Evolutionary conservation across 1,140 invertebrate genomes (phyloP).

Genomic region (Trichomalopsis sarcophagae): DNA sequence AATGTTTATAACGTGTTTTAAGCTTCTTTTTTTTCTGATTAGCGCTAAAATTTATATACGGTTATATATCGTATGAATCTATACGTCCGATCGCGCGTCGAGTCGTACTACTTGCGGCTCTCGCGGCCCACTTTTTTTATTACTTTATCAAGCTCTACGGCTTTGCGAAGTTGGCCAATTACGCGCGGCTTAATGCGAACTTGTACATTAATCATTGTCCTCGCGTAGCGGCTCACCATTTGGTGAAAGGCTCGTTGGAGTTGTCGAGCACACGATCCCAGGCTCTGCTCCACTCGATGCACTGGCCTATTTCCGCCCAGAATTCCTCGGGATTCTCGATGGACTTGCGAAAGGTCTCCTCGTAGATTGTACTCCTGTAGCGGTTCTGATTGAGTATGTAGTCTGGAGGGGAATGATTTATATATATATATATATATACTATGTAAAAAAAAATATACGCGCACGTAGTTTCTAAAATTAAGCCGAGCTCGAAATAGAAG

Average conservation of each 20-base stretch:
- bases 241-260: constrained; percentile 88
- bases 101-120: constrained; percentile 15
- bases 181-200: not conserved
- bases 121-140: not conserved
- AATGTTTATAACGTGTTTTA: too few relatives aligned
- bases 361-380: constrained; percentile 76
- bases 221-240: constrained; percentile 81
- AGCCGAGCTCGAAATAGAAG: too few relatives aligned
- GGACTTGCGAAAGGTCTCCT: constrained; percentile 81
- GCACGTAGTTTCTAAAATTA: too few relatives aligned
- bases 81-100: not conserved
- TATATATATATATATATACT: too few relatives aligned
- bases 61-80: too few relatives aligned
- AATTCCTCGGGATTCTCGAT: constrained; percentile 88
- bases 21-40: too few relatives aligned
- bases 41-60: too few relatives aligned
- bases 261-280: constrained; percentile 91
- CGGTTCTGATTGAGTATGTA: constrained; percentile 64
- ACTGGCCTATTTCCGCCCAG: constrained; percentile 86
- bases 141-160: not conserved
- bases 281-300: constrained; percentile 87
- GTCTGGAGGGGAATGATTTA: constrained; percentile 58
- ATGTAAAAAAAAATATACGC: too few relatives aligned
- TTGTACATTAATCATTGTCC: too few relatives aligned
- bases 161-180: constrained; percentile 3